Percentiles rank a stretch among this genome's conserved stretches.
phyloP scores from a whole-genome alignment of 2,113 vertebrate genomes.

The Pteruthius melanotis region DNA sequence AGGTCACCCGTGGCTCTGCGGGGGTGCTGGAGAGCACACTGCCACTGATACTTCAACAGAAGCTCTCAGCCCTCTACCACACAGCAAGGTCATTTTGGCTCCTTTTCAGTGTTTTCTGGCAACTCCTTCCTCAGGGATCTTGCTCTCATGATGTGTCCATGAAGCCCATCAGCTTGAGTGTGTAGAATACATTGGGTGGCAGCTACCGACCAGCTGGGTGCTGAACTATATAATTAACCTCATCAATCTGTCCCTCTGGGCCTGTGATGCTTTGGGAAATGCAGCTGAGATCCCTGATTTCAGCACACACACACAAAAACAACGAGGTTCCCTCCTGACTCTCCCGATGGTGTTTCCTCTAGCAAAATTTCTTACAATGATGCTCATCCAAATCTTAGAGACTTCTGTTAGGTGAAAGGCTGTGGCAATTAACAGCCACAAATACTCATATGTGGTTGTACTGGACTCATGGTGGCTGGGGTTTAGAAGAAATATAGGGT shows the following conservation, averaged over 20 bases:
- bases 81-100: neutral
- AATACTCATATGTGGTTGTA: neutral
- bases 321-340: neutral
- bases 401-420: neutral
- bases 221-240: neutral
- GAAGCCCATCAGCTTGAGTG: neutral
- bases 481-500: neutral
- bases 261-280: neutral
- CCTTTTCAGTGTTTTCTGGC: neutral
- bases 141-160: accelerated
- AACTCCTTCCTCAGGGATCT: neutral
- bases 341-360: neutral
- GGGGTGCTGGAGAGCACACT: neutral
- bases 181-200: neutral
- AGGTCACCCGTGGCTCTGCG: neutral
- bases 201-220: neutral
- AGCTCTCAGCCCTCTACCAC: neutral
- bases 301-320: accelerated
- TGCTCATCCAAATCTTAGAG: neutral
- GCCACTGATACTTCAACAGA: neutral
- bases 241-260: neutral
- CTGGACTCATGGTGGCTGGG: neutral
- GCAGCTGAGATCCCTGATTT: neutral
- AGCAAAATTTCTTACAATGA: neutral
- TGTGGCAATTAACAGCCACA: neutral